Conservation (phyloP, 2,888 invertebrate species). For the Argyra leucocephala region DNA sequence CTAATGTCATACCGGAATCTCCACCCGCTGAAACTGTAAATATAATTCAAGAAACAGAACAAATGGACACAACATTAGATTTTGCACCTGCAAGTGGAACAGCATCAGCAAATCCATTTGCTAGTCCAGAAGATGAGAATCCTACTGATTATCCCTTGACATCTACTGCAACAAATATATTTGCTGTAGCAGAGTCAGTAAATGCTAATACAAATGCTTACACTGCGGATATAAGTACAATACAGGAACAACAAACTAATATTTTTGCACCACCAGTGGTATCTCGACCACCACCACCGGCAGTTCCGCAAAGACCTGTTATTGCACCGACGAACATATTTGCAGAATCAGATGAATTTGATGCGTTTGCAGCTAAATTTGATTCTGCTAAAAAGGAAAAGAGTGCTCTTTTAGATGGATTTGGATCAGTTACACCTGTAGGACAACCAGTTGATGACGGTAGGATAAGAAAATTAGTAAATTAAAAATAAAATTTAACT, state of each 20-base stretch:
- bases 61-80: constrained; percentile 41
- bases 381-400: constrained; percentile 51
- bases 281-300: constrained; percentile 33
- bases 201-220: neutral
- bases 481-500: neutral
- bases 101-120: constrained; percentile 46
- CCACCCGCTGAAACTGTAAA: constrained; percentile 17
- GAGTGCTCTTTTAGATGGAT: constrained; percentile 38
- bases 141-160: constrained; percentile 30
- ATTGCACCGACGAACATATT: constrained; percentile 34
- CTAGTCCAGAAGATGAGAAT: constrained; percentile 41
- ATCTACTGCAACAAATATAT: constrained; percentile 24
- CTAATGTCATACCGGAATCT: constrained; percentile 27
- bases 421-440: constrained; percentile 34
- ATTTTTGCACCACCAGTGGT: constrained; percentile 30
- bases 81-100: constrained; percentile 36
- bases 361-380: constrained; percentile 83
- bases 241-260: constrained; percentile 25
- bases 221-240: neutral
- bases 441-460: constrained; percentile 24
- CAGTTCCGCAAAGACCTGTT: constrained; percentile 13
- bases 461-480: neutral
- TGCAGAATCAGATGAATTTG: constrained; percentile 58
- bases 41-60: constrained; percentile 28
- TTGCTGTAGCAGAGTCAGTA: constrained; percentile 24